phyloP scores from a whole-genome alignment of 64 coral and sea anemone species.

The Platygyra sinensis region DNA sequence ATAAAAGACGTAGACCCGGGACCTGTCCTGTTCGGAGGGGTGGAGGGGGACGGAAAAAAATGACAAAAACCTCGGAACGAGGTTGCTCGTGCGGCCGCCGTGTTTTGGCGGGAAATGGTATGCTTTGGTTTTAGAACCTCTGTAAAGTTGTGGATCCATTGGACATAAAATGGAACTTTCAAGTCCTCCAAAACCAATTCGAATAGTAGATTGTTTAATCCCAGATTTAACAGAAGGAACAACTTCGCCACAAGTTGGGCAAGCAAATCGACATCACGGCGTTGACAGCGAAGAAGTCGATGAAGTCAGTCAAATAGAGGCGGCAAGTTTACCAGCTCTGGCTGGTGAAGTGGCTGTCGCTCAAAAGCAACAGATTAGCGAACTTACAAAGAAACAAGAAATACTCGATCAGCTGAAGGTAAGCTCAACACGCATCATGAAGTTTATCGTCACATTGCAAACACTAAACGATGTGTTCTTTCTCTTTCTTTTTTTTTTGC shows the following conservation, averaged over 20 bases:
- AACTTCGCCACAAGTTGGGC: not conserved
- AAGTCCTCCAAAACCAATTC: conserved; percentile 70
- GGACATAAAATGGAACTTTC: not conserved
- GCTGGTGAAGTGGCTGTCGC: conserved; percentile 75
- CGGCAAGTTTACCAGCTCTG: conserved; percentile 47
- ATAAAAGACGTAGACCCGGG: no score
- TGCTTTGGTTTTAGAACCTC: no score
- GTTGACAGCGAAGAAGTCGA: not conserved
- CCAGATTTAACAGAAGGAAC: not conserved
- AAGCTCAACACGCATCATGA: not conserved
- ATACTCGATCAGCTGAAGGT: conserved; percentile 60
- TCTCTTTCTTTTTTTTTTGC: no score
- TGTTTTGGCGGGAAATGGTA: not conserved
- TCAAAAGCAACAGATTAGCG: conserved; percentile 75
- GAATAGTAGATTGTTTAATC: conserved; percentile 26
- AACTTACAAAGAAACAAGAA: conserved; percentile 52
- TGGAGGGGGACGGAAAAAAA: no score
- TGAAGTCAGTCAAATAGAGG: not conserved
- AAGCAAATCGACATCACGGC: not conserved
- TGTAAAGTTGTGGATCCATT: not conserved
- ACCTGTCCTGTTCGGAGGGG: no score
- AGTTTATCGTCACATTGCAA: no score
- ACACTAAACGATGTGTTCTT: no score
- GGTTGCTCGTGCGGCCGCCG: not conserved
- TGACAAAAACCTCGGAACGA: no score